Evolutionary conservation across 2,113 vertebrate genomes (phyloP).

Genomic region (Glaucomys volans): DNA sequence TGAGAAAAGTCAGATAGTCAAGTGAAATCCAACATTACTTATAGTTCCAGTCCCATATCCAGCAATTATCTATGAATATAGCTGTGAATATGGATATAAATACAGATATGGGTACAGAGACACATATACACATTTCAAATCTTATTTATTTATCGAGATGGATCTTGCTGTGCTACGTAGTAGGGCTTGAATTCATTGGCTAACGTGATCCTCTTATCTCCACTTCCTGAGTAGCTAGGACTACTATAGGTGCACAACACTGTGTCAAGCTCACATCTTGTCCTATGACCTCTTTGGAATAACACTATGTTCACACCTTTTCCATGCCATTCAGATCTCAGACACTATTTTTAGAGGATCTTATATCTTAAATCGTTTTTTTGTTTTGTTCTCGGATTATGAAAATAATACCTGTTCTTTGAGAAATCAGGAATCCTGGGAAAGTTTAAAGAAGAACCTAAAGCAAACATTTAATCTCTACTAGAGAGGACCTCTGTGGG

Average conservation of each 20-base stretch:
- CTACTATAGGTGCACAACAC: background rate
- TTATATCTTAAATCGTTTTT: background rate
- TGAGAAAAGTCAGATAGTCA: background rate
- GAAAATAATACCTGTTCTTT: background rate
- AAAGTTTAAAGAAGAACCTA: background rate
- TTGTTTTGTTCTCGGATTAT: background rate
- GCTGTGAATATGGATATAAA: accelerated
- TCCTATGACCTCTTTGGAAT: background rate
- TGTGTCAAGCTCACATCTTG: background rate
- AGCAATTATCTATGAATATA: too few relatives aligned
- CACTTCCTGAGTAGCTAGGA: too few relatives aligned
- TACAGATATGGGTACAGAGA: background rate
- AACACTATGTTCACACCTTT: background rate
- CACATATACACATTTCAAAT: accelerated
- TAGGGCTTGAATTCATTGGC: background rate
- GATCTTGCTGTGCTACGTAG: background rate
- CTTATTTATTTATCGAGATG: background rate
- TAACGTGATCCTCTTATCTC: background rate
- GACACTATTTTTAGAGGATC: background rate
- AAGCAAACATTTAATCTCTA: background rate
- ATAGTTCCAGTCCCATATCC: accelerated
- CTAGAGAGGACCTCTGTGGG: background rate
- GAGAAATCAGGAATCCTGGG: background rate
- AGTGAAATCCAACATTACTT: background rate
- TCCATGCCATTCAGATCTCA: background rate